Base-by-base conservation (phyloP, 2,113 vertebrate genomes). In the Accipiter cooperii region DNA sequence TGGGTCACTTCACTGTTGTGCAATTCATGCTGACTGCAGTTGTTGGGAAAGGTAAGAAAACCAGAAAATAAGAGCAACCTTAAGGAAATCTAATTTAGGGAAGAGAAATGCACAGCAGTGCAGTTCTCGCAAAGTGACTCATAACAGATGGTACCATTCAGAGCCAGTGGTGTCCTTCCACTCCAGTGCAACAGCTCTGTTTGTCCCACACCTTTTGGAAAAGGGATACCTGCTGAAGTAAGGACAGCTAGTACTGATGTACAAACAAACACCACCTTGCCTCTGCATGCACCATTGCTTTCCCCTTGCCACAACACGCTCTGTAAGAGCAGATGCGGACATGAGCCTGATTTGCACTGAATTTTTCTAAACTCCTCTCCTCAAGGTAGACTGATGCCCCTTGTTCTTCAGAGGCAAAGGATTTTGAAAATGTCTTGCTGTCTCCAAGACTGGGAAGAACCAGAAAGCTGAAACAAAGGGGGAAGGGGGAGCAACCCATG, bases 391-490 rank as follows among this genome's bases (percentile, higher is more conserved):
- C 57, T 17, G 15, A 65, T 73, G 24, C 9, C 36, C 69, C 52
- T 47, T 20, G 21, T 46, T 93, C 92, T 93, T 91, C 81, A 93
- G 58, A 90, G 66, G 68, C 63, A 83, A 93, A 92, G 28, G 54
- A 66, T 80, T 83, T 85, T 44, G 49, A 91, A 85, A 96, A 91
- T 38, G 22, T 34, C 70, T 51, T 52, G 38, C 75, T 88, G 70
- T 60, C 92, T 94, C 93, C 90, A 70, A 83, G 87, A 70, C 92
- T 88, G 95, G 95, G 92, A 93, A 94, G 63, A 97, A 94, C 90
- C 85, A 96, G 92, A 90, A 95, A 73, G 66, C 90, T 96, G 24
- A 96, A 93, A 97, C 96, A 97, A 97, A 97, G 54, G 46, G 95
- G 90, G 40, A 91, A 95, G 82, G 75, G 96, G 78, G 71, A 96